Evolutionary conservation across 2,113 vertebrate species (phyloP).

Genomic region (Coryphaenoides rupestris): DNA sequence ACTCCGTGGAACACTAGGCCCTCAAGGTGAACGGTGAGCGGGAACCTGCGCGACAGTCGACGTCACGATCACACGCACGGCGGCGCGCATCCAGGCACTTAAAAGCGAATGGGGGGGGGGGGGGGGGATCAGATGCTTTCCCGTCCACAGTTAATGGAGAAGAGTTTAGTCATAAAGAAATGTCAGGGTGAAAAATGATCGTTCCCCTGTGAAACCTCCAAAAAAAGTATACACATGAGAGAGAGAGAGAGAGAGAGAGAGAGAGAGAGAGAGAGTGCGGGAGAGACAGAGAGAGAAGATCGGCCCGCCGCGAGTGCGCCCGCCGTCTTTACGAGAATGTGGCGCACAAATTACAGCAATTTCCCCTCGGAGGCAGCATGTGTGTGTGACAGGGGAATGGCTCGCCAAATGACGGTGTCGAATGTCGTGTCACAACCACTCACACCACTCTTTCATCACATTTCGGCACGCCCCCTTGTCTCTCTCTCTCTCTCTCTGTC

Average conservation of each 20-base stretch:
- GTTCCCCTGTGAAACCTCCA: conserved; percentile 22
- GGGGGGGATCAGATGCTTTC: background rate
- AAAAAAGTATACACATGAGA: conserved; percentile 4
- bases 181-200: conserved; percentile 28
- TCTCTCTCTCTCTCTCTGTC: background rate
- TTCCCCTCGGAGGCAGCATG: conserved; percentile 46
- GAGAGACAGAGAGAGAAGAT: conserved; percentile 11
- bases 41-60: background rate
- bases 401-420: conserved; percentile 56
- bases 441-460: conserved; percentile 56
- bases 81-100: conserved; percentile 14
- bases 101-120: conserved; percentile 5
- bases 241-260: background rate
- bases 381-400: conserved; percentile 56
- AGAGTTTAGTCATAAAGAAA: conserved; percentile 42
- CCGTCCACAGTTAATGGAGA: conserved; percentile 29
- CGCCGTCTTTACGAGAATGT: conserved; percentile 36
- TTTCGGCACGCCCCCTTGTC: conserved; percentile 40
- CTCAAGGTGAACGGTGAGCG: conserved; percentile 7
- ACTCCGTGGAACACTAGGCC: conserved; percentile 1
- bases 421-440: conserved; percentile 56
- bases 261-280: background rate
- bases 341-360: conserved; percentile 61
- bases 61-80: conserved; percentile 6
- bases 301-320: background rate